Base-by-base conservation (phyloP, 2,888 invertebrate genomes). In the Sericinus montela region DNA sequence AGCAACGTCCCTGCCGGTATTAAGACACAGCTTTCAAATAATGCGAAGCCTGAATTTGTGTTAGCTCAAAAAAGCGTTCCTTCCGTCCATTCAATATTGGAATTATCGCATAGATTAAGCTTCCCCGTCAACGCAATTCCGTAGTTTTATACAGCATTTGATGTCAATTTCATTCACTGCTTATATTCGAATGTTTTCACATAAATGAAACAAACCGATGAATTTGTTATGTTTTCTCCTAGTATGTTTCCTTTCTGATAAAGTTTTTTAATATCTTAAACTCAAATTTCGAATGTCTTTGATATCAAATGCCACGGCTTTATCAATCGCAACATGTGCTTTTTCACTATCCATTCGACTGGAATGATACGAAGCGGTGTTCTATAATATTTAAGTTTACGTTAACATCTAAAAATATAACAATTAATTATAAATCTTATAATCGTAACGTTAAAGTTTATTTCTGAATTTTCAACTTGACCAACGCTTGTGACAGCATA, bases 401-500 rank as follows among this genome's bases (percentile, higher is more conserved):
- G 11, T 30, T 35, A 16, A 9, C 4, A 13, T 45, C 29, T 46
- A 25, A 39, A 39, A 10, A 13, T 39, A 39, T 39, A 39, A 19
- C 19, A 19, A 30, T 30, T 30, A 30, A 30, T 30, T 11, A 11
- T 30, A 30, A 30, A 30, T 30, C 11, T n/a, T 11, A 30, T 30
- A 30, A 30, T 30, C 36, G 36, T 42, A 13, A 42, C 35, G 13
- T 16, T 34, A 42, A 29, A 30, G 11, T 3, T 30, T 11, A 30
- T 30, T 30, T 30, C 30, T 30, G 30, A 30, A 30, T 76, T 19
- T 77, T 75, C 65, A 72, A 79, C 67, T 69, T 73, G 87, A 88
- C 87, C 87, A 87, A 87, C 80, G 85, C 87, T 88, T 86, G 70
- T 65, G 74, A 77, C 80, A 78, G 86, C 87, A 87, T 87, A 87